Base-by-base conservation (phyloP, 2,888 invertebrate species). In the Aphidoletes aphidimyza region DNA sequence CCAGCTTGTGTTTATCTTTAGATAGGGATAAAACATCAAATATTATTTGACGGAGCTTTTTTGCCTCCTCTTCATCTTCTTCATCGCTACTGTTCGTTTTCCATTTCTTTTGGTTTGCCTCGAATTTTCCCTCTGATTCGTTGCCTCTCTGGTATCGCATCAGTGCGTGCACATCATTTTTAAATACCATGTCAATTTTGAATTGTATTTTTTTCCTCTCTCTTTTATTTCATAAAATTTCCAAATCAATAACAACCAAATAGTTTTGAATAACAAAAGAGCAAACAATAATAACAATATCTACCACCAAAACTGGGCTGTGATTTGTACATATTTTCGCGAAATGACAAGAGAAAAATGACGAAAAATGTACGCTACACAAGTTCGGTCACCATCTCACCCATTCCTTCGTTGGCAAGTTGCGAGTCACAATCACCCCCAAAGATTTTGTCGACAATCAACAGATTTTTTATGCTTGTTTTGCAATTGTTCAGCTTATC, bases 231-330 rank as follows among this genome's bases (percentile, higher is more conserved):
- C n/a, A n/a, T n/a, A n/a, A n/a, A 14, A 69, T 69, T 69, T 69
- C 69, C 69, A 30, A 30, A 69, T 69, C 30, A 69, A 69, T 69
- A 14, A 30, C 69, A 54, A n/a, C 69, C 14, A 69, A 69, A 69
- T 69, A 69, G 69, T 69, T 69, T n/a, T 69, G 69, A 69, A 69
- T 69, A 69, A 69, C 34, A 69, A 69, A 69, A 69, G 69, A 69
- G 30, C 69, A 69, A 69, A 69, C 69, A 69, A 69, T 69, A 69
- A 69, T 69, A 69, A 69, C 69, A 69, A 69, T 69, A 69, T 69
- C 69, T 30, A 30, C 69, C 34, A 69, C 14, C 54, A 26, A 14
- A 42, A 42, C 6, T 11, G 22, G 6, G 14, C 5, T 22, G 26
- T 22, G 26, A 26, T n/a, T n/a, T n/a, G n/a, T n/a, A n/a, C n/a